A percentile compares a stretch with the other conserved stretches of the same genome.
Evolutionary conservation across 2,113 vertebrate genomes (phyloP).

Genomic region (Hypomesus transpacificus): DNA sequence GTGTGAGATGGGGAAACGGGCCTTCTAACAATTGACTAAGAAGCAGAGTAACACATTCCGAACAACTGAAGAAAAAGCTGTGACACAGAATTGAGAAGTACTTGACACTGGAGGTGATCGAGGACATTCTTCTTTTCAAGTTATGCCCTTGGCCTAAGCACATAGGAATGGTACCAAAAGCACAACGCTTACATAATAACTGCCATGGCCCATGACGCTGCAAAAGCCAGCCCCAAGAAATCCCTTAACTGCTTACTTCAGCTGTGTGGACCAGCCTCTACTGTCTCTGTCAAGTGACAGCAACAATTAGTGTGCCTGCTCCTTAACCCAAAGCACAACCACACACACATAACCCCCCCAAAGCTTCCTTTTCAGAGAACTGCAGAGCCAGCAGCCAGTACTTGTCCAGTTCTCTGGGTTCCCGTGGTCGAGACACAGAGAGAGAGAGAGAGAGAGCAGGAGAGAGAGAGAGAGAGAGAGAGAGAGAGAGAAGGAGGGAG

Average conservation of each 20-base stretch:
- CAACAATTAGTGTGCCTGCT: constrained; percentile 19
- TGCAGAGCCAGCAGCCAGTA: constrained; percentile 41
- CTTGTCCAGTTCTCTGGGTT: neutral
- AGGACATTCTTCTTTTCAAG: neutral
- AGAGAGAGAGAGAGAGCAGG: neutral
- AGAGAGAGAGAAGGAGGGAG: neutral
- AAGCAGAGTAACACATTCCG: neutral
- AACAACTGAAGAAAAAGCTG: neutral
- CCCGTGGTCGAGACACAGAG: neutral
- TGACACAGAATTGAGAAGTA: neutral
- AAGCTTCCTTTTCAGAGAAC: constrained; percentile 40
- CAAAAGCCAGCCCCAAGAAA: constrained; percentile 40
- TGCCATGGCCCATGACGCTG: constrained; percentile 39
- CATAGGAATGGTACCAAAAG: neutral
- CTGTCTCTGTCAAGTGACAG: constrained; percentile 30
- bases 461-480: constrained; percentile 3
- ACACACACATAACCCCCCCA: constrained; percentile 28
- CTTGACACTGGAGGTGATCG: neutral
- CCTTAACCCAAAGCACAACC: constrained; percentile 13
- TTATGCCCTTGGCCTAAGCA: neutral
- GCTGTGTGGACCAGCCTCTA: constrained; percentile 17
- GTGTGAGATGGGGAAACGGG: constrained; percentile 4
- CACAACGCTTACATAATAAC: constrained; percentile 42
- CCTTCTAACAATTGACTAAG: neutral
- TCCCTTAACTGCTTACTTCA: constrained; percentile 47